These are phyloP conservation scores for Salvelinus namaycush DNA, from an alignment of 2,113 vertebrate species.

Conservation along the genomic window DNA sequence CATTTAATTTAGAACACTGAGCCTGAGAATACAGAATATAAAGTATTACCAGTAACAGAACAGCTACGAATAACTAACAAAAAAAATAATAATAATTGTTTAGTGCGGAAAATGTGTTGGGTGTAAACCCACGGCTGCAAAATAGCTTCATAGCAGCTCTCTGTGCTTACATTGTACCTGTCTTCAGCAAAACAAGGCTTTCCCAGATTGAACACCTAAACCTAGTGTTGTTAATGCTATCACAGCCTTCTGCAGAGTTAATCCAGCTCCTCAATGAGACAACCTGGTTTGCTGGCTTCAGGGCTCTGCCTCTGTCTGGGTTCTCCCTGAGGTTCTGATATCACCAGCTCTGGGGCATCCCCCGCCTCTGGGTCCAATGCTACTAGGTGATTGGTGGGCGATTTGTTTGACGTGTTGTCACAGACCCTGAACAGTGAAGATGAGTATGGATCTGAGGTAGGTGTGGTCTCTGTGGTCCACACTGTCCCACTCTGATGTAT, in stretches of 20 bases:
- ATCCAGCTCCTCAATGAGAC: constrained; percentile 69
- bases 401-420: constrained; percentile 4
- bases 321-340: constrained; percentile 6
- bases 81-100: background rate
- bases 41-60: background rate
- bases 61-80: background rate
- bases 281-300: background rate
- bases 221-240: background rate
- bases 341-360: background rate
- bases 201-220: background rate
- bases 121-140: background rate
- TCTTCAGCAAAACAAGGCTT: background rate
- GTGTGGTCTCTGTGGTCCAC: background rate
- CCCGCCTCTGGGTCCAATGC: constrained; percentile 31
- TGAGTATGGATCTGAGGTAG: background rate
- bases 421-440: constrained; percentile 29
- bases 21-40: background rate
- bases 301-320: constrained; percentile 6
- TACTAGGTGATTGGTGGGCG: constrained; percentile 8
- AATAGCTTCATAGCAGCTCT: background rate
- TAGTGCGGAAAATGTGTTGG: background rate
- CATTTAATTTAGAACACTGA: background rate
- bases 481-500: background rate
- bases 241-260: constrained; percentile 32
- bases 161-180: background rate